phyloP scores from a whole-genome alignment of 2,888 invertebrate species.

The Drosophila fungiperda region DNA sequence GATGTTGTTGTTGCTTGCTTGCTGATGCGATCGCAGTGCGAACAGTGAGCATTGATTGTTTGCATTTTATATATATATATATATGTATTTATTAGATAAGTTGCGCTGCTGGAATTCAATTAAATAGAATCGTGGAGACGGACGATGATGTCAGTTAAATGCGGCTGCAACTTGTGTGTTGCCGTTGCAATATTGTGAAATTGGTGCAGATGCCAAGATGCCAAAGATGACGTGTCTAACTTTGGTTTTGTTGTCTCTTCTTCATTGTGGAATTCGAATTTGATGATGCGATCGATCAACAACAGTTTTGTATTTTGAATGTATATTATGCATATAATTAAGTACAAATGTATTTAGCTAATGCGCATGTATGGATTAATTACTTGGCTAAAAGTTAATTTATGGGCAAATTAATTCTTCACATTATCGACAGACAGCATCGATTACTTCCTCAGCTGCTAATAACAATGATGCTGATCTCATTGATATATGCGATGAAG shows the following conservation, averaged over 20 bases:
- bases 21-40: constrained; percentile 13
- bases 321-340: constrained; percentile 14
- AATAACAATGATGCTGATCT: constrained; percentile 47
- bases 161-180: constrained; percentile 1
- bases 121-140: constrained; percentile 30
- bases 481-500: constrained; percentile 25
- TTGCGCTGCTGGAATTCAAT: constrained; percentile 32
- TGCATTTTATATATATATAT: constrained; percentile 38
- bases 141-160: constrained; percentile 55
- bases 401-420: constrained; percentile 54
- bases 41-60: constrained; percentile 63
- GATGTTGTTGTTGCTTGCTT: not conserved
- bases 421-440: constrained; percentile 9
- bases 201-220: constrained; percentile 38
- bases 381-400: constrained; percentile 41
- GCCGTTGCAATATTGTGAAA: constrained; percentile 15
- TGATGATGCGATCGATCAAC: not conserved
- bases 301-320: not conserved
- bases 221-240: not conserved
- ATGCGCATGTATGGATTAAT: constrained; percentile 40
- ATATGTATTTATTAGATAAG: constrained; percentile 48
- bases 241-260: not conserved
- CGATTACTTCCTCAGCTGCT: constrained; percentile 39
- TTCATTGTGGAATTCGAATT: not conserved
- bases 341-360: constrained; percentile 13